Conservation (phyloP, 2,797 vertebrate species). For the Danio jaintianensis region DNA sequence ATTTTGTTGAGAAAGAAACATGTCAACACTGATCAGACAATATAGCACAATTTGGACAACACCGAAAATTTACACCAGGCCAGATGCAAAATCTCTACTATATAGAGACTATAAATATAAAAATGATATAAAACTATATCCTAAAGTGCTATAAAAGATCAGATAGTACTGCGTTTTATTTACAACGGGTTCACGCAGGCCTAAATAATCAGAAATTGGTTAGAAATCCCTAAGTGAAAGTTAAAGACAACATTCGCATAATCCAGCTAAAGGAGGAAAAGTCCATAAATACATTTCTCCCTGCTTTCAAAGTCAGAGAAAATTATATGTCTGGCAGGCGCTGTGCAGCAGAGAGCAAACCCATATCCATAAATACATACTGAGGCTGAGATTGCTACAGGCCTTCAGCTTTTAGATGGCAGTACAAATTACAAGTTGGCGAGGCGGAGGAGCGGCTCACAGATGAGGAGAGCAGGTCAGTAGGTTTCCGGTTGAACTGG, state of each 20-base stretch:
- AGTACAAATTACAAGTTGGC: conserved; percentile 58
- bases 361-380: conserved; percentile 44
- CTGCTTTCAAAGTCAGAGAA: conserved; percentile 25
- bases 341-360: conserved; percentile 12
- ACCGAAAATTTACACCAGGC: neutral
- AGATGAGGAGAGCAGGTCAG: conserved; percentile 39
- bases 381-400: conserved; percentile 26
- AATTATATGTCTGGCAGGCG: conserved; percentile 19
- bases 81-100: neutral
- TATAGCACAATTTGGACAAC: neutral
- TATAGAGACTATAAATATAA: too few relatives aligned
- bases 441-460: conserved; percentile 13
- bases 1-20: neutral
- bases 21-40: neutral
- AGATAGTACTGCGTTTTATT: neutral
- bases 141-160: neutral
- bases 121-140: too few relatives aligned
- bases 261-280: neutral
- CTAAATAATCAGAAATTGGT: neutral
- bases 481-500: conserved; percentile 52
- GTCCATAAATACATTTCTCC: conserved; percentile 6
- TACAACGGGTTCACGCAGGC: neutral
- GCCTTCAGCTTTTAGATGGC: conserved; percentile 51
- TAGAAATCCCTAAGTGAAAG: neutral
- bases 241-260: conserved; percentile 16